A percentile compares a stretch with the other conserved stretches of the same genome.
Evolutionary conservation across 2,888 invertebrate genomes (phyloP).

Genomic region (Steinernema carpocapsae): DNA sequence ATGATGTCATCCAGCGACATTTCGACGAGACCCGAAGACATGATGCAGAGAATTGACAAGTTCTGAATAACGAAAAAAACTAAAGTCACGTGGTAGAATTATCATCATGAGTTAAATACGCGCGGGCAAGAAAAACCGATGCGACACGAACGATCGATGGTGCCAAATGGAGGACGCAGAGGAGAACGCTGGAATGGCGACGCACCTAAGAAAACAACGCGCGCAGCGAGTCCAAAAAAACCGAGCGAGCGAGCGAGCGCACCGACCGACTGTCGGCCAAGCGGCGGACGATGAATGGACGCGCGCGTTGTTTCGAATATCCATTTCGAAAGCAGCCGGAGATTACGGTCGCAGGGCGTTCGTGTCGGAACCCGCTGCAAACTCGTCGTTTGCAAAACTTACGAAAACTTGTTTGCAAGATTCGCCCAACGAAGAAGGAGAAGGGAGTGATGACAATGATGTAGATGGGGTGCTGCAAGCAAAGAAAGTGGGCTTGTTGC

Average conservation of each 20-base stretch:
- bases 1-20: constrained; percentile 39
- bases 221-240: neutral
- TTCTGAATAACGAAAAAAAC: neutral
- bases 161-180: neutral
- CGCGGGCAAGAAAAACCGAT: neutral
- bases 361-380: neutral
- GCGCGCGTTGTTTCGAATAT: neutral
- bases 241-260: neutral
- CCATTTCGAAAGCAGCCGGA: constrained; percentile 6
- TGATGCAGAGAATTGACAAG: neutral
- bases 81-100: neutral
- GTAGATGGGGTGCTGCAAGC: too few species aligned
- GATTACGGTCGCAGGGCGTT: neutral
- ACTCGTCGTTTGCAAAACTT: too few species aligned
- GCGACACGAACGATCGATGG: constrained; percentile 1
- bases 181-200: neutral
- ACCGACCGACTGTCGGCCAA: neutral
- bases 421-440: too few species aligned
- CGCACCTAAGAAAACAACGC: constrained; percentile 7
- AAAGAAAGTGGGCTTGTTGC: too few species aligned
- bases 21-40: constrained; percentile 30
- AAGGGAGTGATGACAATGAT: too few species aligned
- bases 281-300: too few species aligned
- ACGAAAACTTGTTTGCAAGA: too few species aligned
- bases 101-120: neutral